Evolutionary conservation across 2,888 invertebrate species (phyloP).

Genomic region (Synergus japonicus): DNA sequence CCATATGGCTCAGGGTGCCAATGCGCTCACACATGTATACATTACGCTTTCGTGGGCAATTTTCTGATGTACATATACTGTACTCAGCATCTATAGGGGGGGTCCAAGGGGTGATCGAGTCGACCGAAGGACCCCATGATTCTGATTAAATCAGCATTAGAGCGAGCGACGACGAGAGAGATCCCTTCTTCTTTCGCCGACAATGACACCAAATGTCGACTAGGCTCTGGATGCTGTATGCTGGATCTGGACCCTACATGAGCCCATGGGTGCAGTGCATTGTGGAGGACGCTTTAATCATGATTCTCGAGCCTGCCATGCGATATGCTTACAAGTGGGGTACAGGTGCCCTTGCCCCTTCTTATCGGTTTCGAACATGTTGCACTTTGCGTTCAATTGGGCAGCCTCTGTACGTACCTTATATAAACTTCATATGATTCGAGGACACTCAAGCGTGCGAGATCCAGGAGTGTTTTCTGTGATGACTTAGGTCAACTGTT

Average conservation of each 20-base stretch:
- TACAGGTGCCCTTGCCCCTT: slow-evolving; percentile 58
- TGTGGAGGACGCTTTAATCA: slow-evolving; percentile 65
- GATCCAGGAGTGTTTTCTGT: slow-evolving; percentile 19
- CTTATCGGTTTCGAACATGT: slow-evolving; percentile 61
- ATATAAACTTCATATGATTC: slow-evolving; percentile 3
- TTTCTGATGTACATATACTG: background rate
- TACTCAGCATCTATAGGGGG: slow-evolving; percentile 36
- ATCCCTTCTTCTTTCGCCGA: slow-evolving; percentile 53
- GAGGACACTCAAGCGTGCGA: slow-evolving; percentile 36
- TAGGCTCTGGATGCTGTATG: slow-evolving; percentile 34
- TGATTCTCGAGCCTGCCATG: slow-evolving; percentile 54
- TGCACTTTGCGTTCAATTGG: slow-evolving; percentile 71
- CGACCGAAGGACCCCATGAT: slow-evolving; percentile 56
- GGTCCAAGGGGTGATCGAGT: slow-evolving; percentile 45
- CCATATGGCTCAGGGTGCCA: slow-evolving; percentile 71
- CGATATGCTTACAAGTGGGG: slow-evolving; percentile 56
- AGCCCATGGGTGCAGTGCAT: slow-evolving; percentile 48
- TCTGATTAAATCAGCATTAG: slow-evolving; percentile 77
- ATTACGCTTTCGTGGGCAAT: background rate
- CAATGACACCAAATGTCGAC: slow-evolving; percentile 76
- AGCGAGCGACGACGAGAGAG: slow-evolving; percentile 62
- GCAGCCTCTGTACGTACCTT: slow-evolving; percentile 44
- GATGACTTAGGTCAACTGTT: slow-evolving; percentile 4
- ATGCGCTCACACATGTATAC: slow-evolving; percentile 45
- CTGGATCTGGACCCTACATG: slow-evolving; percentile 46